Evolutionary conservation across 1,140 invertebrate species (phyloP).

Genomic region (Berghia stephanieae): DNA sequence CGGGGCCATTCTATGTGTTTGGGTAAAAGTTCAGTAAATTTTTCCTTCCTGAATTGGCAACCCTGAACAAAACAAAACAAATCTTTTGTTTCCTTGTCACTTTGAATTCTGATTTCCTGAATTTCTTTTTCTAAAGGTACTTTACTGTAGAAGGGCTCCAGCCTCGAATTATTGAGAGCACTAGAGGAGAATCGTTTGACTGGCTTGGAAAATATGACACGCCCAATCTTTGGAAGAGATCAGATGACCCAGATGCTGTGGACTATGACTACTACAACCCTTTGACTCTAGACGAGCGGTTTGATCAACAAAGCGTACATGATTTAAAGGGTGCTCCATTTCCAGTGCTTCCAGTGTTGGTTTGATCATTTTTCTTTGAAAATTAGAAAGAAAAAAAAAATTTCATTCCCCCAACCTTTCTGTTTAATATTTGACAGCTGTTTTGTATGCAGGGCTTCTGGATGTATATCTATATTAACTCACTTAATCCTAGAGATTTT

Average conservation of each 20-base stretch:
- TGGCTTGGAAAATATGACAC: conserved; percentile 2
- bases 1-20: no score
- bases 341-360: conserved; percentile 17
- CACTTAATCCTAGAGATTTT: no score
- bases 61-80: no score
- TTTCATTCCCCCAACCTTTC: no score
- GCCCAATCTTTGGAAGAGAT: conserved; percentile 20
- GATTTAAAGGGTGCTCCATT: background rate
- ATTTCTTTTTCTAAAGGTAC: conserved; percentile 20
- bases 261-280: conserved; percentile 18
- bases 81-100: no score
- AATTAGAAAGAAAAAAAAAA: no score
- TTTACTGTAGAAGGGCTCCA: background rate
- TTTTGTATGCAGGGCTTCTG: no score
- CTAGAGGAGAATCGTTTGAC: background rate
- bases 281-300: conserved; percentile 1
- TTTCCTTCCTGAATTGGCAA: no score
- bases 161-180: conserved; percentile 19
- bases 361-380: background rate
- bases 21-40: no score
- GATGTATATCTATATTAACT: no score
- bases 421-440: no score
- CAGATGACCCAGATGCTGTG: background rate
- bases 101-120: no score
- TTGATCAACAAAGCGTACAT: background rate